Conservation (phyloP, 2,888 invertebrate species). For the Acheta domesticus region DNA sequence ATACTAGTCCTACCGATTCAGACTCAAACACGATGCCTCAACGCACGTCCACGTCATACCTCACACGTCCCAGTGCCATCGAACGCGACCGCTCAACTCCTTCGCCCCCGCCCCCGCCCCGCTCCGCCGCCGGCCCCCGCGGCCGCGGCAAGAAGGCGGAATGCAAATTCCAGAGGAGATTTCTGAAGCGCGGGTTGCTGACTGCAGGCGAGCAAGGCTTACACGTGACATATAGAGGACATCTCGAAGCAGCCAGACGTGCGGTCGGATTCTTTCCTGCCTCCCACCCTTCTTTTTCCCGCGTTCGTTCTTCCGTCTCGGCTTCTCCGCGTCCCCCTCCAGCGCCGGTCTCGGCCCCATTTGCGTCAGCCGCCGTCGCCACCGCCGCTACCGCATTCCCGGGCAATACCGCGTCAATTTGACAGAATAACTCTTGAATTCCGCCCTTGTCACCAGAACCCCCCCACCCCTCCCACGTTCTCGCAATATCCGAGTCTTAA, state of each 20-base stretch:
- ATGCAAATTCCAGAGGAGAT: background rate
- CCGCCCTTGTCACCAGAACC: background rate
- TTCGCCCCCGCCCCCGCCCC: background rate
- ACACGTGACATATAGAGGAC: conserved; percentile 9
- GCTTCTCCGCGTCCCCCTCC: background rate
- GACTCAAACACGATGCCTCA: too few species aligned
- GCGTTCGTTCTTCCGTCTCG: too few species aligned
- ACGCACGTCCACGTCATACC: too few species aligned
- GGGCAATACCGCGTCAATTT: background rate
- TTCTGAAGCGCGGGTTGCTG: conserved; percentile 4
- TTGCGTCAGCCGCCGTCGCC: background rate
- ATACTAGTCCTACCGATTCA: too few species aligned
- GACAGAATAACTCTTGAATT: background rate
- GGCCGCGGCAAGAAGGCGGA: background rate
- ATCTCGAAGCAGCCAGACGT: conserved; percentile 18
- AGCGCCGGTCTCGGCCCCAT: background rate
- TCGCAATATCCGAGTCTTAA: background rate
- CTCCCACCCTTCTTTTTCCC: too few species aligned
- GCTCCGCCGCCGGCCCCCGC: background rate
- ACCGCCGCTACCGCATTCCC: background rate
- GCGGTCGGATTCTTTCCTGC: background rate
- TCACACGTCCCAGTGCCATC: too few species aligned
- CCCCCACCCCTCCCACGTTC: background rate
- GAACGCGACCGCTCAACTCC: background rate
- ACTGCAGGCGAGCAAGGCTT: background rate